Base-by-base conservation (phyloP, 2,797 vertebrate genomes). In the Hypotaenidia okinawae region DNA sequence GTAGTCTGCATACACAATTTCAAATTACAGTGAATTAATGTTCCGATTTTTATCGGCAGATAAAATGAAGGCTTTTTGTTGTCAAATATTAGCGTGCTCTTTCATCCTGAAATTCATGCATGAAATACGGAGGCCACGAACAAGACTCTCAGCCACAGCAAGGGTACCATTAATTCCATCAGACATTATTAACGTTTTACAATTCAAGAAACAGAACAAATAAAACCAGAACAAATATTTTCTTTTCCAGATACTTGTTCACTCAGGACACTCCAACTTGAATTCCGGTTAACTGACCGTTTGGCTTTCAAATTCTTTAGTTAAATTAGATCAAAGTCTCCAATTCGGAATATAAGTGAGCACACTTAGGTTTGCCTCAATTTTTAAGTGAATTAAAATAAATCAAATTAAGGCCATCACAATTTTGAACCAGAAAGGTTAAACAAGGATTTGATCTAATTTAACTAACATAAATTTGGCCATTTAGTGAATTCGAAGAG, bases 61-160 rank as follows among this genome's bases (percentile, higher is more conserved):
- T 96, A 94, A 96, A 94, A 97, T 96, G 86, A 97, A 96, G 96
- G 96, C 63, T 96, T 97, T 43, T 77, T 51, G 57, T 96, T 96
- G 94, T 94, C 94, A 95, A 93, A 93, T 89, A 93, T 68, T 94
- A 95, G 76, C 16, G 41, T 16, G 66, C 67, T 89, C 43, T 72
- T 91, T 92, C 83, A 74, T 91, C 91, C 90, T 93, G 89, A 94
- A 96, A 93, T 89, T 55, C n/a, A 86, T 62, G 61, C 67, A 81
- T 81, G 66, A 85, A 81, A 66, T 69, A 93, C 25, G 21, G 87
- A 69, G 28, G 72, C 69, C 27, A 61, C 24, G 87, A 95, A 69
- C 80, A 84, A 96, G 52, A 73, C 52, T 82, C 81, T 66, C 22
- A 85, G 77, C 72, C 57, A 39, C 23, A 90, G 80, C 77, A 96